Conservation (phyloP, 2,113 vertebrate genomes). For the Myodes glareolus region DNA sequence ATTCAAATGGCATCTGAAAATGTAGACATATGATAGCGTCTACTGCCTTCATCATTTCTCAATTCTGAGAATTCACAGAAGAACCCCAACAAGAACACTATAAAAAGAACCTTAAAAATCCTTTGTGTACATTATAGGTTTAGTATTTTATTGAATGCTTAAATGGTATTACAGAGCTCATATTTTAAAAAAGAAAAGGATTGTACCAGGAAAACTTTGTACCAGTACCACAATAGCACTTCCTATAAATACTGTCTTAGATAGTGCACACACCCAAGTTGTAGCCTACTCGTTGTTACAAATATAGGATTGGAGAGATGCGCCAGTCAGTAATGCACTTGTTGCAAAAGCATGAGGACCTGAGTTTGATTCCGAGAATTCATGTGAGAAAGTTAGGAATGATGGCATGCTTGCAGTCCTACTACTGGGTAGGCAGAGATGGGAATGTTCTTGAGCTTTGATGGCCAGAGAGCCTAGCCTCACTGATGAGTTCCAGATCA, state of each 20-base stretch:
- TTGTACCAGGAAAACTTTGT: neutral
- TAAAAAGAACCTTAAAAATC: neutral
- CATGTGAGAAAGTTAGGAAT: neutral
- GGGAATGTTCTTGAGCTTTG: neutral
- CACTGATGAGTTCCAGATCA: neutral
- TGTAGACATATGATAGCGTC: neutral
- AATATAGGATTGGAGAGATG: neutral
- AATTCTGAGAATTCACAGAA: conserved; percentile 1
- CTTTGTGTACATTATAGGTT: neutral
- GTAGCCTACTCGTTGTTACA: neutral
- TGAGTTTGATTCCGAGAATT: neutral
- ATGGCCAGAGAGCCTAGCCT: neutral
- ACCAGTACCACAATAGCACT: neutral
- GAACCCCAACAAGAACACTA: neutral
- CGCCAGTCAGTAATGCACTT: neutral
- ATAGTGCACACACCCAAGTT: neutral
- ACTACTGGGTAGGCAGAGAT: neutral
- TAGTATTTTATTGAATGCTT: neutral
- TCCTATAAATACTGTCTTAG: neutral
- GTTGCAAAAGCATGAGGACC: neutral
- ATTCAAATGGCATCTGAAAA: neutral
- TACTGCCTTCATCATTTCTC: neutral
- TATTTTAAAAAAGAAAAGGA: neutral
- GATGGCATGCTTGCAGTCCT: neutral
- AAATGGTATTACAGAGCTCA: neutral